Percentiles rank a stretch among this genome's conserved stretches.
Conservation (phyloP, 2,797 vertebrate genomes). For the Catamblyrhynchus diadema region DNA sequence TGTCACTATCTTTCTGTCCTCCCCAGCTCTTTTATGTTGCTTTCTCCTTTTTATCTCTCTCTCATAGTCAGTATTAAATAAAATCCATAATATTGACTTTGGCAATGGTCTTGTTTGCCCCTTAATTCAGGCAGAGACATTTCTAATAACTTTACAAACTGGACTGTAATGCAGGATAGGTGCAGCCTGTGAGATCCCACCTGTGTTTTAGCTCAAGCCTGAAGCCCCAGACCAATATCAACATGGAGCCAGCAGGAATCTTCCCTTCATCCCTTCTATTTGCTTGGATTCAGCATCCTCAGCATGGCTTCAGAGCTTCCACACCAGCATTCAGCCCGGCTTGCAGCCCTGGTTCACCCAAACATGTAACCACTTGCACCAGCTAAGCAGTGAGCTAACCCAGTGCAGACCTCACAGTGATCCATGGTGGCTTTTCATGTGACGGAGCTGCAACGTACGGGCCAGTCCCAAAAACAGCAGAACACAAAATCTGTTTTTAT, state of each 20-base stretch:
- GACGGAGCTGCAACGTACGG: no score
- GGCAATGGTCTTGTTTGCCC: fast-evolving
- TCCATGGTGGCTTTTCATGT: not conserved
- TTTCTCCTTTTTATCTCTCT: no score
- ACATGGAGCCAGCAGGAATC: not conserved
- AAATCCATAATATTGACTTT: not conserved
- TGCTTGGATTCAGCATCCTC: not conserved
- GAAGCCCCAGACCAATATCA: not conserved
- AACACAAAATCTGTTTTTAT: not conserved
- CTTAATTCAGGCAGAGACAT: not conserved
- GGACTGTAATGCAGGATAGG: not conserved
- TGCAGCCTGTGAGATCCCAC: not conserved
- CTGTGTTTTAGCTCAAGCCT: not conserved
- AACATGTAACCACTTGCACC: not conserved
- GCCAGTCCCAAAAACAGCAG: not conserved
- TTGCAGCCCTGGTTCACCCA: not conserved
- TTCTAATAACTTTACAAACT: not conserved
- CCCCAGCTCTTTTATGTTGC: not conserved
- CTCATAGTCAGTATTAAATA: not conserved
- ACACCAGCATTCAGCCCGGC: not conserved
- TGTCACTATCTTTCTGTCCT: not conserved
- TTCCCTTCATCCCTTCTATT: not conserved
- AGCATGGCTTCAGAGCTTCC: not conserved
- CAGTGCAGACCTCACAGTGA: not conserved
- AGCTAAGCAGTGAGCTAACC: not conserved